Base-by-base conservation (phyloP, 2,797 vertebrate species). In the Otolemur crassicaudatus region DNA sequence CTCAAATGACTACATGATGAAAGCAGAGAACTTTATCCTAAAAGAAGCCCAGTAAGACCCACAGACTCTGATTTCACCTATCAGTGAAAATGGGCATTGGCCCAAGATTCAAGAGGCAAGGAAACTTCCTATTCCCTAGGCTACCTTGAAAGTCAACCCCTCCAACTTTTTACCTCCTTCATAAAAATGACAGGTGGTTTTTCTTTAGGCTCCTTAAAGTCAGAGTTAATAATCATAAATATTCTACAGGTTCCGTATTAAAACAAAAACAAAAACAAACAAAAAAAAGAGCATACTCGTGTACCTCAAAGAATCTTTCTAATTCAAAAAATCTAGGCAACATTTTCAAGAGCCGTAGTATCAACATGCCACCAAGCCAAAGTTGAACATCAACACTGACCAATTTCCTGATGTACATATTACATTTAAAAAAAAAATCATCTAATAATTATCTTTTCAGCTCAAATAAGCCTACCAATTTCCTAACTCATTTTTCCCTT, bases 391-490 rank as follows among this genome's bases (percentile, higher is more conserved):
- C 69, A 94, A 83, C 34, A 81, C 1, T 70, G 31, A 90, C 17
- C 43, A 94, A 25, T 7, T 92, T 88, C 53, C 84, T 73, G 80
- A 60, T n/a, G 43, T 29, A 81, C 19, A 91, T 7, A 84, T 34
- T 40, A 90, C 3, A 75, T 43, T 43, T 7, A 83, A 34, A 58
- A 96, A 94, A 90, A 27, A 31, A 92, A 61, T 31, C 60, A 81
- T 46, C 27, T 58, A 91, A 77, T 13, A 94, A 94, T 37, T 70
- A 91, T 31, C 43, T 76, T 76, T 43, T 81, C n/a, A 80, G 69
- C 40, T 92, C 81, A 91, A 94, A 84, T 13, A n/a, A 94, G 83
- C n/a, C 79, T n/a, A 95, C 22, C 60, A 40, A 92, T 70, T 85
- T 83, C 79, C 72, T 94, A 56, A 56, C 63, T 79, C 37, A 70